phyloP scores from a whole-genome alignment of 1,140 invertebrate species.

The Caenorhabditis inopinata region DNA sequence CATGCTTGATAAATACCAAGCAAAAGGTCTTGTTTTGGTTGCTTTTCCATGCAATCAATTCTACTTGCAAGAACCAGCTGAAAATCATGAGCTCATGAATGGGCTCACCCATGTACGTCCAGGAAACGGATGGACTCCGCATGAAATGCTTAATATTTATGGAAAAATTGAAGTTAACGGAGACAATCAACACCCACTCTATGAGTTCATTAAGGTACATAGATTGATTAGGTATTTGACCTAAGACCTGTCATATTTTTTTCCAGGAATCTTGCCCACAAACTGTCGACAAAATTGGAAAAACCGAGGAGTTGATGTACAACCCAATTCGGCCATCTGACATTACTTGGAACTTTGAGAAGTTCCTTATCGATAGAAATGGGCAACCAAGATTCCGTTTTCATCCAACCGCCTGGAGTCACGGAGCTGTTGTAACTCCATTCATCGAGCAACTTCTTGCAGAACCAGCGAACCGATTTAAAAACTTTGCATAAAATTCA shows the following conservation, averaged over 20 bases:
- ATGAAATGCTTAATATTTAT: constrained; percentile 66
- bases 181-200: constrained; percentile 67
- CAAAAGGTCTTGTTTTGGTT: constrained; percentile 62
- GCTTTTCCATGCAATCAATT: constrained; percentile 69
- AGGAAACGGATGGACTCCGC: constrained; percentile 67
- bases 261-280: constrained; percentile 62
- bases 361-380: constrained; percentile 67
- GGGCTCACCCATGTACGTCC: constrained; percentile 68
- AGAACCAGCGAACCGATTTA: constrained; percentile 33
- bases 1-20: constrained; percentile 58
- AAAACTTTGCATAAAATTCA: background rate
- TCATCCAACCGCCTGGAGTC: constrained; percentile 62
- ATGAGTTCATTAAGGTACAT: constrained; percentile 67
- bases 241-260: background rate
- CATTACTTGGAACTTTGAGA: constrained; percentile 70
- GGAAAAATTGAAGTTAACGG: constrained; percentile 68
- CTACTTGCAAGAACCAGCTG: constrained; percentile 63
- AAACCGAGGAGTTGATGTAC: constrained; percentile 60
- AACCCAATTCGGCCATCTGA: constrained; percentile 66
- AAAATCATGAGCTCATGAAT: constrained; percentile 64
- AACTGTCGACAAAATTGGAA: constrained; percentile 60
- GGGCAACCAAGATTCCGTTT: constrained; percentile 60
- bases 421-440: constrained; percentile 61
- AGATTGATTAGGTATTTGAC: background rate
- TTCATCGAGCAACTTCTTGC: constrained; percentile 54